phyloP scores from a whole-genome alignment of 92 coral and sea anemone species.

The Ricordea florida region DNA sequence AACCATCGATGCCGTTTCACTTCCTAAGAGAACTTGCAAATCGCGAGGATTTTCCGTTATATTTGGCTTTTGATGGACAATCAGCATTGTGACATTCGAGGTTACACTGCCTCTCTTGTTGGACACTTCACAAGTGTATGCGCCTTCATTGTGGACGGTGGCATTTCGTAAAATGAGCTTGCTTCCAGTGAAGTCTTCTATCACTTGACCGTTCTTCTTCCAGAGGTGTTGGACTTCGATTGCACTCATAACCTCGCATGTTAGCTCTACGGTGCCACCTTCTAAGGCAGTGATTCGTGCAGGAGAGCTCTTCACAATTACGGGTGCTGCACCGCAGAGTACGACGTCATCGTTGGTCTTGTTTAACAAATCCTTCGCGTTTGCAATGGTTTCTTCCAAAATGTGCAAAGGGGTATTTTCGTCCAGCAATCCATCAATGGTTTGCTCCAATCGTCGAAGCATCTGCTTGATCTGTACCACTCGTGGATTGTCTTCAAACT shows the following conservation, averaged over 20 bases:
- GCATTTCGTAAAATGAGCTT: slow-evolving; percentile 8
- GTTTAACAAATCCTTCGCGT: neutral
- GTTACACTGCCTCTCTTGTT: slow-evolving; percentile 25
- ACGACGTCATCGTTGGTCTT: slow-evolving; percentile 28
- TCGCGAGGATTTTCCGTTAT: slow-evolving; percentile 34
- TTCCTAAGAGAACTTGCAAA: slow-evolving; percentile 1
- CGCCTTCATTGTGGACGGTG: slow-evolving; percentile 35
- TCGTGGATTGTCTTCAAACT: slow-evolving; percentile 12
- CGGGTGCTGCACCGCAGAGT: slow-evolving; percentile 47
- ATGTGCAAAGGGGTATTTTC: neutral
- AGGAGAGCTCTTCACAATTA: slow-evolving; percentile 14
- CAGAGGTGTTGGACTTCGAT: slow-evolving; percentile 17
- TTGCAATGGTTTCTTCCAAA: neutral
- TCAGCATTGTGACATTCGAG: slow-evolving; percentile 44
- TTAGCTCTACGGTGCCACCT: slow-evolving; percentile 1
- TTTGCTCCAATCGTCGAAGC: slow-evolving; percentile 1
- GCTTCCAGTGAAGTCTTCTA: neutral
- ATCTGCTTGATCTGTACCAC: slow-evolving; percentile 12
- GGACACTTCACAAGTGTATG: slow-evolving; percentile 42
- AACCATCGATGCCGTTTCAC: neutral
- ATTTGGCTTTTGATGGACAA: slow-evolving; percentile 36
- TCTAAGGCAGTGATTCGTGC: neutral
- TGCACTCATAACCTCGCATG: slow-evolving; percentile 23
- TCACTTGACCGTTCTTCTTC: slow-evolving; percentile 24
- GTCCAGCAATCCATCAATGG: neutral